A percentile compares a stretch with the other conserved stretches of the same genome.
Conservation (phyloP, 2,888 invertebrate species). For the Hoplodrina blanda region DNA sequence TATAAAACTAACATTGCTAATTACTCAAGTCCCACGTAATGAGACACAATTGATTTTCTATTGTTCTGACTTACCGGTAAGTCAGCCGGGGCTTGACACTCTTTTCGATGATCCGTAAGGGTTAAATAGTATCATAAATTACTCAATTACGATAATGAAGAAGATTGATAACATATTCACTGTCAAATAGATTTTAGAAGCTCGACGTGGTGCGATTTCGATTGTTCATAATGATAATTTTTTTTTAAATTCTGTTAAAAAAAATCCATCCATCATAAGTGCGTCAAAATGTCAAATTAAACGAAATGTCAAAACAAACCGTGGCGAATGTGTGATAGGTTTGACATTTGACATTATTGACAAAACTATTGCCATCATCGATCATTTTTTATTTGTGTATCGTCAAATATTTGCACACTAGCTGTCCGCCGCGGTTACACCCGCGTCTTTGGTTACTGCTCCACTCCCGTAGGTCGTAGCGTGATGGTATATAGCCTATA, state of each 20-base stretch:
- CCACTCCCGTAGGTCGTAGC: no score
- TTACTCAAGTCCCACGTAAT: no score
- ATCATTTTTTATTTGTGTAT: constrained; percentile 49
- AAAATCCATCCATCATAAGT: constrained; percentile 17
- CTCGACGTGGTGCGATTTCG: background rate
- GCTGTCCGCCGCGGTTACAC: no score
- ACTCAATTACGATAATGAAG: background rate
- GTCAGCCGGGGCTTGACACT: no score
- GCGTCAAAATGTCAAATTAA: constrained; percentile 48
- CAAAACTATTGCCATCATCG: constrained; percentile 52
- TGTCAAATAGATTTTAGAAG: background rate
- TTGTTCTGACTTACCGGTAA: no score
- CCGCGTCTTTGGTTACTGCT: no score
- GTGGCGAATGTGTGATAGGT: constrained; percentile 59
- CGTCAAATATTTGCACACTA: constrained; percentile 58
- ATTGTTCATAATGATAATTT: background rate
- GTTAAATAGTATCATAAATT: background rate
- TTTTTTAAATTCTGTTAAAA: constrained; percentile 9
- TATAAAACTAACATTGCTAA: background rate
- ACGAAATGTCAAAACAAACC: constrained; percentile 48
- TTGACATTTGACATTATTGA: constrained; percentile 62
- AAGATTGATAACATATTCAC: constrained; percentile 11
- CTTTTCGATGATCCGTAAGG: background rate
- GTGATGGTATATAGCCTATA: no score
- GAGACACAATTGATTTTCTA: no score